Percentiles rank a stretch among this genome's conserved stretches.
These are phyloP conservation scores for Podabrus alpinus DNA, from an alignment of 2,888 invertebrate genomes.

Conservation along the genomic window DNA sequence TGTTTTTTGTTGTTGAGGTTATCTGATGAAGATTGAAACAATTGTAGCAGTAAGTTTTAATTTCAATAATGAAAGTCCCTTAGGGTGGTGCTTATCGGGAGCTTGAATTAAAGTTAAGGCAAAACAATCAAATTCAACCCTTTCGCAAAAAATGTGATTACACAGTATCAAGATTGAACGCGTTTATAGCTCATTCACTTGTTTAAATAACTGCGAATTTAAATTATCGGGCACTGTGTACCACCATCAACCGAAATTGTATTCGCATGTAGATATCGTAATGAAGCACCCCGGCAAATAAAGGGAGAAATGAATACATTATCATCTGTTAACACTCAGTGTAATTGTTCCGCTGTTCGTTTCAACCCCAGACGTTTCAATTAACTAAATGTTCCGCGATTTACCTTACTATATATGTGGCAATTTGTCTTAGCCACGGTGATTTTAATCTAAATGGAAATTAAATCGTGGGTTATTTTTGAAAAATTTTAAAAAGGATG, in stretches of 20 bases:
- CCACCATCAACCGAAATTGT: constrained; percentile 10
- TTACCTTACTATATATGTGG: constrained; percentile 48
- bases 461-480: constrained; percentile 31
- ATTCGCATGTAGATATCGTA: constrained; percentile 27
- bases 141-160: background rate
- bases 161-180: background rate
- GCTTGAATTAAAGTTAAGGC: background rate
- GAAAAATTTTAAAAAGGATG: background rate
- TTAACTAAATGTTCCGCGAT: constrained; percentile 58
- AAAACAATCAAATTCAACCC: background rate
- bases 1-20: background rate
- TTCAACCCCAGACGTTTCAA: constrained; percentile 55
- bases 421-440: constrained; percentile 48
- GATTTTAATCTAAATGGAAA: constrained; percentile 52
- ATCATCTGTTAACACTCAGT: constrained; percentile 58
- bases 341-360: constrained; percentile 56
- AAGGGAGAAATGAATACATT: constrained; percentile 55
- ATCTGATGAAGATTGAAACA: too few species aligned
- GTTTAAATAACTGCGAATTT: constrained; percentile 4
- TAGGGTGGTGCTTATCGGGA: background rate
- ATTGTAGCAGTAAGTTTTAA: too few species aligned
- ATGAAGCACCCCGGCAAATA: constrained; percentile 32
- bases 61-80: background rate
- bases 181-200: background rate
- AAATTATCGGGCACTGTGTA: constrained; percentile 1